Conservation (phyloP, 2,113 vertebrate species). For the Eulacestoma nigropectus region DNA sequence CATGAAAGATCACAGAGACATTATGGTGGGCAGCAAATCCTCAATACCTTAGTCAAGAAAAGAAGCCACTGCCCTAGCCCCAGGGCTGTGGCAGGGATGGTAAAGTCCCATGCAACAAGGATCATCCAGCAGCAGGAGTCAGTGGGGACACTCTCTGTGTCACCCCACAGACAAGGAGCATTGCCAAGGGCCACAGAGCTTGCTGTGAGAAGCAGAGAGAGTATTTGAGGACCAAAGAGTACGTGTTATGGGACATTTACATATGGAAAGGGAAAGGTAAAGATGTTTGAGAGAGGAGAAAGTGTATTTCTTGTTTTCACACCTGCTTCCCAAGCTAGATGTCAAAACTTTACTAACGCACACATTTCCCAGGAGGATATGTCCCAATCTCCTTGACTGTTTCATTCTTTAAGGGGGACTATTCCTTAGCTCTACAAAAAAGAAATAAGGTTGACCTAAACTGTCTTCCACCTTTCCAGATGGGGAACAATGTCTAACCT, state of each 20-base stretch:
- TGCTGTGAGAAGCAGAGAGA: background rate
- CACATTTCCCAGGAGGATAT: background rate
- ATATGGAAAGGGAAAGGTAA: background rate
- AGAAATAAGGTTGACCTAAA: background rate
- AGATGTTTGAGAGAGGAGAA: background rate
- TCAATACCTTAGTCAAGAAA: background rate
- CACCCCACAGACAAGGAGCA: rapidly evolving
- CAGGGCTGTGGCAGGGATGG: background rate
- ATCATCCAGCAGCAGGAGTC: background rate
- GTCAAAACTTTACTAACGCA: rapidly evolving
- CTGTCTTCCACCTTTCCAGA: background rate
- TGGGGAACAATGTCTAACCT: background rate
- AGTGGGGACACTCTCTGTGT: background rate
- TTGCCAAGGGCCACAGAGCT: background rate
- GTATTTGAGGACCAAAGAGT: background rate
- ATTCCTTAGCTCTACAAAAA: background rate
- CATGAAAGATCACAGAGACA: background rate
- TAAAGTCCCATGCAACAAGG: rapidly evolving
- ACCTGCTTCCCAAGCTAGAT: background rate
- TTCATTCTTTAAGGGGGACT: background rate
- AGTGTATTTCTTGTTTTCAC: background rate
- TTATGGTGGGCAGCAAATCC: background rate
- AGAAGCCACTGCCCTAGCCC: background rate
- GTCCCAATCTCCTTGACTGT: background rate
- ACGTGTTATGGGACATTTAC: rapidly evolving